Conservation (phyloP, 2,888 invertebrate genomes). For the Microplitis deprimator region DNA sequence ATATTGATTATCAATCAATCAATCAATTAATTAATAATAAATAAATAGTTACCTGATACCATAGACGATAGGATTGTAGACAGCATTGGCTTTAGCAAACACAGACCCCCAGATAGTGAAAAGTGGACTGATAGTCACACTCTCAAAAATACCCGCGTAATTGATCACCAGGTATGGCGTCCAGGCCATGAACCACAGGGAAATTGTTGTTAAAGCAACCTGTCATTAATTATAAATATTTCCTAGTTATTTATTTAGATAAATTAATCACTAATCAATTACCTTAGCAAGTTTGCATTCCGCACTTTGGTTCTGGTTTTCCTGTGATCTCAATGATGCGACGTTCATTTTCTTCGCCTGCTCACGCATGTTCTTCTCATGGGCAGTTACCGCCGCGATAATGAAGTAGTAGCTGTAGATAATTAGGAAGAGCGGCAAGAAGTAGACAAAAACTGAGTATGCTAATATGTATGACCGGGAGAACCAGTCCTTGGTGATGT, state of each 20-base stretch:
- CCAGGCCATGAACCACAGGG: constrained; percentile 80
- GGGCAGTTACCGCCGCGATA: constrained; percentile 81
- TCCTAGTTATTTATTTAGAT: not conserved
- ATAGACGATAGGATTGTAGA: constrained; percentile 75
- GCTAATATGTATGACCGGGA: constrained; percentile 85
- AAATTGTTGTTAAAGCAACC: constrained; percentile 70
- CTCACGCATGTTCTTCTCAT: constrained; percentile 89
- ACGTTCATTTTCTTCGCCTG: constrained; percentile 97
- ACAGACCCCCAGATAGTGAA: constrained; percentile 91
- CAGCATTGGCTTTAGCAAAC: constrained; percentile 78
- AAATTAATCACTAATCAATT: constrained; percentile 22
- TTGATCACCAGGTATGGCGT: constrained; percentile 83
- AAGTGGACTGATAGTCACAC: constrained; percentile 81
- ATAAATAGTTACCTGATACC: constrained; percentile 76
- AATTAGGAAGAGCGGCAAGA: constrained; percentile 83
- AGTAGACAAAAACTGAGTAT: constrained; percentile 86
- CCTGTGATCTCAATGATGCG: constrained; percentile 85
- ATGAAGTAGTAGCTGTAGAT: constrained; percentile 92
- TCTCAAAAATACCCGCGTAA: constrained; percentile 85
- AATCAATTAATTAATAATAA: not conserved
- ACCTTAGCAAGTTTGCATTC: constrained; percentile 90
- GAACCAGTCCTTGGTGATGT: constrained; percentile 82
- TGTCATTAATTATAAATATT: not conserved
- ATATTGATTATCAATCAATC: constrained; percentile 75
- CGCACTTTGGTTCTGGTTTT: constrained; percentile 84